Conservation (phyloP, 2,797 vertebrate genomes). For the Setipinna tenuifilis region DNA sequence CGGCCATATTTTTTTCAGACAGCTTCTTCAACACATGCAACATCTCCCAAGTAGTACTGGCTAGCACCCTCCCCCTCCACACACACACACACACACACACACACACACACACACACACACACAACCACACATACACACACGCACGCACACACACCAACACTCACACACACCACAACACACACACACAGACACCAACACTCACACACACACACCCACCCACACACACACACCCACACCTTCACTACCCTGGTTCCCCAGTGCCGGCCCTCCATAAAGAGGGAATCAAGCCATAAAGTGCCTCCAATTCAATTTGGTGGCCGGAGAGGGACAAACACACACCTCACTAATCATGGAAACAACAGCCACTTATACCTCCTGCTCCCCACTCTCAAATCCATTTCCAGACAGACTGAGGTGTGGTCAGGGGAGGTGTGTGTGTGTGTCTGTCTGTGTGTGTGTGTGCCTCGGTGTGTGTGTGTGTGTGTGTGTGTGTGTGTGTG, state of each 20-base stretch:
- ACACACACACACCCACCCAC: too few species aligned
- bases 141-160: too few species aligned
- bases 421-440: background rate
- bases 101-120: too few species aligned
- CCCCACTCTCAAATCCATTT: conserved; percentile 79
- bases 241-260: conserved; percentile 1
- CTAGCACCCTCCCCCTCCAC: background rate
- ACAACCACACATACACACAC: too few species aligned
- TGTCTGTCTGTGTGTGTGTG: background rate
- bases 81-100: too few species aligned
- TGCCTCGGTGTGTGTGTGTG: background rate
- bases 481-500: background rate
- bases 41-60: background rate
- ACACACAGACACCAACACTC: too few species aligned
- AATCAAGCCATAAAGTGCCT: conserved; percentile 62
- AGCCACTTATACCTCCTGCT: conserved; percentile 73
- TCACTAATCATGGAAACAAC: conserved; percentile 73
- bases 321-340: conserved; percentile 67
- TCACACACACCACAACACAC: too few species aligned
- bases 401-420: conserved; percentile 39
- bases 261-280: conserved; percentile 47
- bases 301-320: conserved; percentile 64
- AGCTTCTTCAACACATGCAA: conserved; percentile 39
- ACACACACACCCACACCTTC: background rate
- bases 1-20: conserved; percentile 55